These are phyloP conservation scores for Xestia sexstrigata DNA, from an alignment of 2,888 invertebrate genomes.

Conservation along the genomic window DNA sequence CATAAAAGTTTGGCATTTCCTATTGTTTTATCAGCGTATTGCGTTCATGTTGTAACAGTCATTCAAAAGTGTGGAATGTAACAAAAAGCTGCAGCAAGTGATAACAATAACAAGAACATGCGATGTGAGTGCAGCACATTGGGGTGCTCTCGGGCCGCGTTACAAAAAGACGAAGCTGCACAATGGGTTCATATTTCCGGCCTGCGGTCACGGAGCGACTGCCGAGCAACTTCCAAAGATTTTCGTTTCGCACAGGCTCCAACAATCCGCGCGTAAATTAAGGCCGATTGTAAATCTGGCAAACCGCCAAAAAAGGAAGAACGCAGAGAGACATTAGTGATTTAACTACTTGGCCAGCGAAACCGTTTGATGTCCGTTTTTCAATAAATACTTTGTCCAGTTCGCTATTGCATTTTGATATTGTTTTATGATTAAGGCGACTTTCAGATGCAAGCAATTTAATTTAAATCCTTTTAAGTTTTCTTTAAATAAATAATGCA, in stretches of 20 bases:
- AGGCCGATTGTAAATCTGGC: constrained; percentile 80
- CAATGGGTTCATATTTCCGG: constrained; percentile 87
- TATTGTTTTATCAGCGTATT: constrained; percentile 31
- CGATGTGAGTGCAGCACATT: constrained; percentile 68
- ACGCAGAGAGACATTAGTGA: constrained; percentile 75
- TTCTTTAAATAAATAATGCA: background rate
- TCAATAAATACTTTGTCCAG: constrained; percentile 39
- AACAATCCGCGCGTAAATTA: constrained; percentile 78
- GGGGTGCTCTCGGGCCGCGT: constrained; percentile 66
- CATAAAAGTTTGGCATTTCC: constrained; percentile 27
- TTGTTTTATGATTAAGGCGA: background rate
- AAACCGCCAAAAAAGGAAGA: constrained; percentile 75
- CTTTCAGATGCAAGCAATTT: constrained; percentile 7
- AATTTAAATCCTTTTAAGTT: background rate
- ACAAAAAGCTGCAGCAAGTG: constrained; percentile 53
- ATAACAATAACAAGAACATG: constrained; percentile 61
- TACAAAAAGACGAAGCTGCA: constrained; percentile 79
- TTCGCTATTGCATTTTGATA: constrained; percentile 39
- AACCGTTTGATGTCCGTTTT: constrained; percentile 65
- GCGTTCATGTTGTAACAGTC: constrained; percentile 4
- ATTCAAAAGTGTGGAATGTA: constrained; percentile 45
- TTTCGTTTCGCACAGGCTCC: constrained; percentile 72
- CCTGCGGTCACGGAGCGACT: constrained; percentile 74
- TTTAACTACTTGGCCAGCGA: constrained; percentile 69
- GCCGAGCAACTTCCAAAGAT: constrained; percentile 75